These are phyloP conservation scores for Lucinisca nassula DNA, from an alignment of 2,888 invertebrate genomes.

Conservation along the genomic window DNA sequence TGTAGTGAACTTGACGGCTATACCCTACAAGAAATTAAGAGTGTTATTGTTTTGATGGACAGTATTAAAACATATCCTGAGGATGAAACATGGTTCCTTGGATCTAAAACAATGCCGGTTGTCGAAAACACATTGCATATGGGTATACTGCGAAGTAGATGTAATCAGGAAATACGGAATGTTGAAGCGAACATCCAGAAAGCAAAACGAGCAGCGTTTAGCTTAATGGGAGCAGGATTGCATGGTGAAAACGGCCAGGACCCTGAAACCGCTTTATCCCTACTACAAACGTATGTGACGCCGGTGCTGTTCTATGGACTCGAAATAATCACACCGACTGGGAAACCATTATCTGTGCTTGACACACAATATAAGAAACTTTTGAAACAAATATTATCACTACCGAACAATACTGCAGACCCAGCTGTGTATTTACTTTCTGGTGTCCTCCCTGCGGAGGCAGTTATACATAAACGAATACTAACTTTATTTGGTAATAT, in stretches of 20 bases:
- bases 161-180: neutral
- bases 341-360: neutral
- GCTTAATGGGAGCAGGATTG: conserved; percentile 12
- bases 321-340: conserved; percentile 2
- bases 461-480: conserved; percentile 4
- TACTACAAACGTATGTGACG: conserved; percentile 19
- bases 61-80: too few relatives aligned
- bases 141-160: neutral
- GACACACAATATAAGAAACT: conserved; percentile 11
- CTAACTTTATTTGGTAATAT: conserved; percentile 18
- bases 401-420: conserved; percentile 16
- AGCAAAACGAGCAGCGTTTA: neutral
- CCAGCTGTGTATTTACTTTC: conserved; percentile 22
- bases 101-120: neutral
- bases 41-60: too few relatives aligned
- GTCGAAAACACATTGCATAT: neutral
- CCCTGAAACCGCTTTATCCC: neutral
- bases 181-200: conserved; percentile 31
- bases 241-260: conserved; percentile 13
- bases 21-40: too few relatives aligned
- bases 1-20: too few relatives aligned
- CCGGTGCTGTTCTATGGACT: conserved; percentile 20
- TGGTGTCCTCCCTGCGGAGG: conserved; percentile 23
- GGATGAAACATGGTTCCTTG: neutral
- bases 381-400: conserved; percentile 23